Evolutionary conservation across 2,113 vertebrate genomes (phyloP).

Genomic region (Elephantulus edwardii): DNA sequence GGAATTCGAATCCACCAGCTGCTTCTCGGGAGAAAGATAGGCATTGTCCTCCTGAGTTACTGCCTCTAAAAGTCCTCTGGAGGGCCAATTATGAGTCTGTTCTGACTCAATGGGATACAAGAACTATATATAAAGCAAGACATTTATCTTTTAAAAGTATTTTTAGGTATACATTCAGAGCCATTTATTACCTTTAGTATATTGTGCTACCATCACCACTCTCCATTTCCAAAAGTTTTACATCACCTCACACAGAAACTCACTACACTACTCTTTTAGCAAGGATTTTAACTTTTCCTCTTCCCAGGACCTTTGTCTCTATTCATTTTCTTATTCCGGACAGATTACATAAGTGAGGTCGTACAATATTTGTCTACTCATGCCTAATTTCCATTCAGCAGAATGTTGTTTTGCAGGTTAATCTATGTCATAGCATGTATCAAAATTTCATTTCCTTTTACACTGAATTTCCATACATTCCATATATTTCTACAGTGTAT

Average conservation of each 20-base stretch:
- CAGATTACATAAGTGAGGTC: background rate
- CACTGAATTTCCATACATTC: too few relatives aligned
- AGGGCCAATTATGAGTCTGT: too few relatives aligned
- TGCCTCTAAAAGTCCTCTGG: too few relatives aligned
- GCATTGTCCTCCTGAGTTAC: too few relatives aligned
- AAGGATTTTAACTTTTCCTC: background rate
- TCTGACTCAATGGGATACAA: too few relatives aligned
- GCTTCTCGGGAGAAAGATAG: too few relatives aligned
- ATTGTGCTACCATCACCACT: background rate
- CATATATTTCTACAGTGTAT: background rate
- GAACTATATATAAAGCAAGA: too few relatives aligned
- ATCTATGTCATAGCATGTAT: background rate
- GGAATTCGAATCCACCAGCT: too few relatives aligned
- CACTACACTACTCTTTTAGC: background rate
- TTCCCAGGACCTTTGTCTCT: background rate
- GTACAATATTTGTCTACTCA: background rate
- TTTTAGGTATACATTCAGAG: background rate
- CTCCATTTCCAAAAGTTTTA: background rate
- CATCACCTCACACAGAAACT: background rate
- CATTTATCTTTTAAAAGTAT: too few relatives aligned
- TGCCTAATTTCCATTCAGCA: background rate
- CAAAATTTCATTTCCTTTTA: background rate
- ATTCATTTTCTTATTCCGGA: background rate
- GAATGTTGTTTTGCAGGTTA: background rate
- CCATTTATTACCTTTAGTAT: background rate